Evolutionary conservation across 37 sponge, comb jelly and placozoan species (phyloP).

Genomic region (Lycopodina hypogea): DNA sequence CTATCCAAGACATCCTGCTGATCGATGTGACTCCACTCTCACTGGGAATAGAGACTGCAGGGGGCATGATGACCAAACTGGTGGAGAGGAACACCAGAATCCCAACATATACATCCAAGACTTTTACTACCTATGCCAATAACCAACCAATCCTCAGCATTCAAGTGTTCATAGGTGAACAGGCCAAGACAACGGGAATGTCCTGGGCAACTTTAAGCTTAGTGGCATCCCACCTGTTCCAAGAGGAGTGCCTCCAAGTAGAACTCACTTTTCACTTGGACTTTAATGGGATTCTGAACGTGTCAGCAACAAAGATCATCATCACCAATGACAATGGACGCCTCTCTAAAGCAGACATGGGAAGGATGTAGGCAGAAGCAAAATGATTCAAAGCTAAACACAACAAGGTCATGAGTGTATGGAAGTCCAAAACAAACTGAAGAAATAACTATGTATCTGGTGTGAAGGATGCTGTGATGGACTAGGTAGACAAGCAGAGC

Average conservation of each 20-base stretch:
- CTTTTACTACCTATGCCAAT: conserved; percentile 86
- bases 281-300: conserved; percentile 82
- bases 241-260: conserved; percentile 76
- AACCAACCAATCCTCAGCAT: conserved; percentile 86
- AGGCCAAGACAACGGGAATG: conserved; percentile 81
- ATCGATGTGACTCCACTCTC: conserved; percentile 93
- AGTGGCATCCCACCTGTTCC: conserved; percentile 83
- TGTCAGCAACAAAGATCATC: conserved; percentile 73
- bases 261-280: conserved; percentile 86
- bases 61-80: conserved; percentile 90
- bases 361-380: conserved; percentile 78
- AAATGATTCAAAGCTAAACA: conserved; percentile 71
- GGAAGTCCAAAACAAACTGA: conserved; percentile 56
- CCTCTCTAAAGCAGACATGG: conserved; percentile 59
- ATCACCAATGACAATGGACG: conserved; percentile 80
- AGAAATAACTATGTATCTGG: conserved; percentile 70
- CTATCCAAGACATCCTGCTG: conserved; percentile 85
- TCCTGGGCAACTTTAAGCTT: conserved; percentile 79
- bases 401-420: conserved; percentile 57
- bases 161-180: conserved; percentile 85
- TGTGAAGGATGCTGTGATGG: conserved; percentile 48
- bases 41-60: conserved; percentile 93
- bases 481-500: conserved; percentile 46
- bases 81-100: conserved; percentile 59
- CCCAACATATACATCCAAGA: conserved; percentile 66